phyloP scores from a whole-genome alignment of 2,888 invertebrate species.

The Malthinus flaveolus region DNA sequence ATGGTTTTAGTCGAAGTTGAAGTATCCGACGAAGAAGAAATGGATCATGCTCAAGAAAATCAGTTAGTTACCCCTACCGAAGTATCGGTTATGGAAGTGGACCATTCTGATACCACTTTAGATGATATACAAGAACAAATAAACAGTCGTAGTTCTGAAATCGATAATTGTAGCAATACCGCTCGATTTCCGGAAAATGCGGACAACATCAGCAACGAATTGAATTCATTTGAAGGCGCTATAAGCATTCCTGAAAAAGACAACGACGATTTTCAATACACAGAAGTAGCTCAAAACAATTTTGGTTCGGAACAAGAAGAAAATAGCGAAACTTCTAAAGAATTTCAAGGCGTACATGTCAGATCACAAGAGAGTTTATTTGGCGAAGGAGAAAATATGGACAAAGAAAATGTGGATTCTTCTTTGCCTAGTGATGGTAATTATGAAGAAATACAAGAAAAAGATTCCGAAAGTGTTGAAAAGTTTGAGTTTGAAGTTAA shows the following conservation, averaged over 20 bases:
- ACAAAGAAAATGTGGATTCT: background rate
- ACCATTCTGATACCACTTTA: constrained; percentile 20
- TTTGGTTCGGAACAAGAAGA: constrained; percentile 8
- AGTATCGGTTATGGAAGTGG: constrained; percentile 12
- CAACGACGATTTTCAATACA: background rate
- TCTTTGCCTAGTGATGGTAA: background rate
- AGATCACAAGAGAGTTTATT: constrained; percentile 17
- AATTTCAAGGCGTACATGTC: constrained; percentile 6
- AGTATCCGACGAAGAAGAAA: constrained; percentile 53
- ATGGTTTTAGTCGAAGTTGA: constrained; percentile 55
- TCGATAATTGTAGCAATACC: constrained; percentile 22
- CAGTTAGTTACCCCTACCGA: constrained; percentile 13
- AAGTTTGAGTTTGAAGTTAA: background rate
- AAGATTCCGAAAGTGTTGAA: background rate
- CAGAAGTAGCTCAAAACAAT: constrained; percentile 19
- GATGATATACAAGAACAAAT: constrained; percentile 16
- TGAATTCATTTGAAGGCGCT: constrained; percentile 35
- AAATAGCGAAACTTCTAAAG: constrained; percentile 6
- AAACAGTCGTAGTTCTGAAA: constrained; percentile 15
- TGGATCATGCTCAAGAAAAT: constrained; percentile 28
- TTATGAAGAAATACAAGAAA: background rate
- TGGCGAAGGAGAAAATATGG: background rate
- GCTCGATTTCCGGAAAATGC: constrained; percentile 33
- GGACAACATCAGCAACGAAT: constrained; percentile 32
- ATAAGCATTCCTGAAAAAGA: constrained; percentile 25